These are phyloP conservation scores for Volucella inflata DNA, from an alignment of 2,888 invertebrate genomes.

Conservation along the genomic window DNA sequence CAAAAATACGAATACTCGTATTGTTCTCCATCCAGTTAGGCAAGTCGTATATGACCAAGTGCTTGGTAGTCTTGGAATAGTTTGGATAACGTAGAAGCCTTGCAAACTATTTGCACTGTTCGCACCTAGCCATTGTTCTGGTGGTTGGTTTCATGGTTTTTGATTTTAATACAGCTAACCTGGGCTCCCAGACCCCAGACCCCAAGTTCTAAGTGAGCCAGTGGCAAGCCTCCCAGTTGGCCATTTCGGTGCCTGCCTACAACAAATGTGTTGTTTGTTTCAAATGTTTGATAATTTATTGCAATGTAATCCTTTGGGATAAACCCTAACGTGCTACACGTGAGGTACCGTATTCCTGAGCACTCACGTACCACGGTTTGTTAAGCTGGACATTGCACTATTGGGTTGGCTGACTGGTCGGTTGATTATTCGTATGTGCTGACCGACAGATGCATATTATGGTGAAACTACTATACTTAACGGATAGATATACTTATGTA, in stretches of 20 bases:
- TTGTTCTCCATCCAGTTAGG: constrained; percentile 32
- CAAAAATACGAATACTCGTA: background rate
- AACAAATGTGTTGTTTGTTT: constrained; percentile 69
- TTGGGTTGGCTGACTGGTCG: constrained; percentile 15
- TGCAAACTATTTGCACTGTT: constrained; percentile 47
- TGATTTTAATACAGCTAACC: constrained; percentile 34
- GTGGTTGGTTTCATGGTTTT: constrained; percentile 66
- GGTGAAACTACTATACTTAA: constrained; percentile 40
- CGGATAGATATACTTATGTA: background rate
- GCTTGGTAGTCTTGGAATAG: background rate
- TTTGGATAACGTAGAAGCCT: background rate
- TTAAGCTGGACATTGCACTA: constrained; percentile 71
- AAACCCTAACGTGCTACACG: constrained; percentile 70
- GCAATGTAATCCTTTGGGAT: constrained; percentile 66
- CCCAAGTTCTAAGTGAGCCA: too few species aligned
- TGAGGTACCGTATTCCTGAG: constrained; percentile 70
- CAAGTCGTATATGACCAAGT: background rate
- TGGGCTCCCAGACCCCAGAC: too few species aligned
- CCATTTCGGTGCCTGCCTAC: constrained; percentile 40
- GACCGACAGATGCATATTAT: constrained; percentile 56
- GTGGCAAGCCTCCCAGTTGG: background rate
- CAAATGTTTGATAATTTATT: constrained; percentile 74
- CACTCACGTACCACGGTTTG: constrained; percentile 68
- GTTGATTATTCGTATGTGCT: constrained; percentile 31
- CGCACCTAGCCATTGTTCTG: constrained; percentile 56